These are phyloP conservation scores for Aphyosemion australe DNA, from an alignment of 2,113 vertebrate species.

Conservation along the genomic window DNA sequence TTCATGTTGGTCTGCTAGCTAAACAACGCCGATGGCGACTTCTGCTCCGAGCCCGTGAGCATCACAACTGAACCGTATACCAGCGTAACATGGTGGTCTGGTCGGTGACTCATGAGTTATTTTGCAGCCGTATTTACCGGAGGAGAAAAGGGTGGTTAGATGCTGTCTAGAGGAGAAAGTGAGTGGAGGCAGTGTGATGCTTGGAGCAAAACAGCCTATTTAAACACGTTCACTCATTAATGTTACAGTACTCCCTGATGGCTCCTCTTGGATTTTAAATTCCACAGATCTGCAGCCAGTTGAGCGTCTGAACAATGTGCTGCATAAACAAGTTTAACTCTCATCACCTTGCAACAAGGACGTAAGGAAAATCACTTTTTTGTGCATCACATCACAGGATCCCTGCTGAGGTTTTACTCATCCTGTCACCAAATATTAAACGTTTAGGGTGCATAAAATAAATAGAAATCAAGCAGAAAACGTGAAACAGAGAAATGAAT, in stretches of 20 bases:
- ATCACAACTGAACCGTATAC: neutral
- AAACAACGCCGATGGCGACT: neutral
- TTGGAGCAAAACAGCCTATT: neutral
- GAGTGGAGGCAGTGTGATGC: neutral
- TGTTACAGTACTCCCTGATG: neutral
- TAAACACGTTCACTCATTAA: neutral
- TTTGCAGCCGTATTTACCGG: neutral
- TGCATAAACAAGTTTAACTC: too few relatives aligned
- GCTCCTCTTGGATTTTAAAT: neutral
- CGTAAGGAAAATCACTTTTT: neutral
- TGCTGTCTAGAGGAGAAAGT: neutral
- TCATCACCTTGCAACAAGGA: neutral
- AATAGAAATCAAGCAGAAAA: neutral
- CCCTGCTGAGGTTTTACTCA: neutral
- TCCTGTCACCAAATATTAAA: slow-evolving; percentile 1
- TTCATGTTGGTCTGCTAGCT: neutral
- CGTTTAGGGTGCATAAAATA: neutral
- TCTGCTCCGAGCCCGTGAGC: neutral
- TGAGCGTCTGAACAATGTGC: neutral
- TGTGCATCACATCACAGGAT: neutral
- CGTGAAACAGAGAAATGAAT: neutral
- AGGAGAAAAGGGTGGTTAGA: neutral
- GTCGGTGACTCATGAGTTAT: neutral
- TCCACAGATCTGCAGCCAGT: neutral
- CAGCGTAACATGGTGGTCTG: neutral